A percentile compares a stretch with the other conserved stretches of the same genome.
These are phyloP conservation scores for Philonicus albiceps DNA, from an alignment of 2,888 invertebrate species.

Conservation along the genomic window DNA sequence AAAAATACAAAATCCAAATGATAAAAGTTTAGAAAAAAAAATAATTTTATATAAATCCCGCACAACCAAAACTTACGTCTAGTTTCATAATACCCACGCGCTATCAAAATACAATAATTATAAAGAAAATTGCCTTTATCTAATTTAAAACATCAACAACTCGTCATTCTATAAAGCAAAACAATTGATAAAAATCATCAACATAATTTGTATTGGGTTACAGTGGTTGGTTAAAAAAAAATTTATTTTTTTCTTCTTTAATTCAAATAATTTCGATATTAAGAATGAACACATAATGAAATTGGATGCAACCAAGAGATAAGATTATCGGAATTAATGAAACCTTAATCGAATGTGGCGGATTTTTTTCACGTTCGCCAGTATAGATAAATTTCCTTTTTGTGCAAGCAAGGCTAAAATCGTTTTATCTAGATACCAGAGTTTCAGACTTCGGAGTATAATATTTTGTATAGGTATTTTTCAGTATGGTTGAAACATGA, in stretches of 20 bases:
- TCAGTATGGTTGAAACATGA: not conserved
- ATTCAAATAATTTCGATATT: not conserved
- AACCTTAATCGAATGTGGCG: conserved; percentile 13
- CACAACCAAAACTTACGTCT: not conserved
- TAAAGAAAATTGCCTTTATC: not conserved
- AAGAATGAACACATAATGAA: not conserved
- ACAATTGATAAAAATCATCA: not conserved
- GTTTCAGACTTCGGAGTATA: not conserved
- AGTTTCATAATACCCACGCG: not conserved
- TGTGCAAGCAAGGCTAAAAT: not conserved
- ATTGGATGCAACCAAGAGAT: not conserved
- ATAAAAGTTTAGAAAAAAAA: not conserved
- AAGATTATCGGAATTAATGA: not conserved
- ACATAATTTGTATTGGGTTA: not conserved
- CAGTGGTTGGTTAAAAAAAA: not conserved
- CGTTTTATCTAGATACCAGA: not conserved
- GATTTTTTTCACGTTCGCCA: not conserved
- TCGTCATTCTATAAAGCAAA: not conserved
- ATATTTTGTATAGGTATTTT: not conserved
- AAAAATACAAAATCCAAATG: too few species aligned
- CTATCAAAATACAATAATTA: not conserved
- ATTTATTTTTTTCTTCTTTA: not conserved
- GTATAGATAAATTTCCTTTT: not conserved
- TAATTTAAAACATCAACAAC: not conserved
- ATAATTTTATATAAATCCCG: not conserved